Evolutionary conservation across 2,888 invertebrate genomes (phyloP).

Genomic region (Diloba caeruleocephala): DNA sequence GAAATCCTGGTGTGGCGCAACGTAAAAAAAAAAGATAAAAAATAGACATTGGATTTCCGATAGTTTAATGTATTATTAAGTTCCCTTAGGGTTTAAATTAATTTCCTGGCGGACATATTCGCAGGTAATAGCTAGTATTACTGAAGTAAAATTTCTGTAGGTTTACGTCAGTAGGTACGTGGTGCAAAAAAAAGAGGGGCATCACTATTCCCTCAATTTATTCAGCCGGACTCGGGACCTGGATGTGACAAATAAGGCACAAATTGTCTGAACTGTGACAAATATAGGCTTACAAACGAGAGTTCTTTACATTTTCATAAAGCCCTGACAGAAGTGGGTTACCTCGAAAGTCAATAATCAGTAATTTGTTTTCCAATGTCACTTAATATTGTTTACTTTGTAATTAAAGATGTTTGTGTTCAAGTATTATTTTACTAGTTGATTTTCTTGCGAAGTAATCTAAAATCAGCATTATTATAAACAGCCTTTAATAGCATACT

Average conservation of each 20-base stretch:
- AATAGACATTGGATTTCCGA: too few relatives aligned
- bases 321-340: not conserved
- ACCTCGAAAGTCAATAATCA: constrained; percentile 2
- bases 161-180: not conserved
- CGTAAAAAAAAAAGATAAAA: too few relatives aligned
- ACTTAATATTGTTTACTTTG: constrained; percentile 15
- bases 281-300: constrained; percentile 6
- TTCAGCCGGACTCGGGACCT: constrained; percentile 5
- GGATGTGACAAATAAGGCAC: constrained; percentile 26
- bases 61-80: too few relatives aligned
- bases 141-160: too few relatives aligned
- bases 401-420: constrained; percentile 18
- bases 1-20: too few relatives aligned
- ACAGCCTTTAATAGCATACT: too few relatives aligned
- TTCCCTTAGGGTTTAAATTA: too few relatives aligned
- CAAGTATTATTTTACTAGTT: constrained; percentile 16
- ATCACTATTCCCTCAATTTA: constrained; percentile 32
- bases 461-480: too few relatives aligned
- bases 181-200: not conserved
- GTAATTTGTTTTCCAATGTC: constrained; percentile 15
- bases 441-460: not conserved
- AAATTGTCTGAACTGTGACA: constrained; percentile 19
- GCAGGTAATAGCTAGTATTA: too few relatives aligned
- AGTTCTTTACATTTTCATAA: constrained; percentile 14
- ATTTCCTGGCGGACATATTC: too few relatives aligned